These are phyloP conservation scores for Peucedramus taeniatus DNA, from an alignment of 2,113 vertebrate genomes.

Conservation along the genomic window DNA sequence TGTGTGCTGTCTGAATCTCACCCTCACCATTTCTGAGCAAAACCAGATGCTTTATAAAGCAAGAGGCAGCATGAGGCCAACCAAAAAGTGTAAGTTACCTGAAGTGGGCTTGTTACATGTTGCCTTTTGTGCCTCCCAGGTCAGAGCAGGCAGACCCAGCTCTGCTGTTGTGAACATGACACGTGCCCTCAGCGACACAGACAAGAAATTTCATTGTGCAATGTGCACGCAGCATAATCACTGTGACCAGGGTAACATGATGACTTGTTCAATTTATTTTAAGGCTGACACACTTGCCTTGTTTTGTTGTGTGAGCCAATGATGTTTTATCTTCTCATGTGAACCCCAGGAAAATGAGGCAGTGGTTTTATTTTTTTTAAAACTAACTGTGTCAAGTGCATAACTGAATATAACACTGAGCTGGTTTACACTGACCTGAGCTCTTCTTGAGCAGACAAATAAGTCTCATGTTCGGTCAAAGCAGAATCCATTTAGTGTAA, in stretches of 20 bases:
- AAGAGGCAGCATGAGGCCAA: neutral
- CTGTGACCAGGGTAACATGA: neutral
- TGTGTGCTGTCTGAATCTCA: neutral
- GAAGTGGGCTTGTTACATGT: fast-evolving
- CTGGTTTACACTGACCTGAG: neutral
- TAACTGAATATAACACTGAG: neutral
- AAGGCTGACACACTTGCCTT: neutral
- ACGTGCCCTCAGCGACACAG: neutral
- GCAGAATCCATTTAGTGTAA: neutral
- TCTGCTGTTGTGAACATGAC: neutral
- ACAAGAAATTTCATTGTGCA: neutral
- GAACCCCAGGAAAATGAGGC: neutral
- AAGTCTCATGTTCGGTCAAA: neutral
- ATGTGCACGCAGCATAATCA: neutral
- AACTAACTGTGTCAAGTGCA: neutral
- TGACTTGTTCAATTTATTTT: neutral
- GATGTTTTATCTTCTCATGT: neutral
- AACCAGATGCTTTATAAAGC: neutral
- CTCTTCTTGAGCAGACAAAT: neutral
- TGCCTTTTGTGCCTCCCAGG: neutral
- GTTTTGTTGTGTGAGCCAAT: neutral
- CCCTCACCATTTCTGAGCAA: neutral
- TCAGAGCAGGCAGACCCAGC: neutral
- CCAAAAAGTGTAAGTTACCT: neutral
- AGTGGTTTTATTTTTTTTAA: neutral